Conservation (phyloP, 2,888 invertebrate genomes). For the Temnothorax ravouxi region DNA sequence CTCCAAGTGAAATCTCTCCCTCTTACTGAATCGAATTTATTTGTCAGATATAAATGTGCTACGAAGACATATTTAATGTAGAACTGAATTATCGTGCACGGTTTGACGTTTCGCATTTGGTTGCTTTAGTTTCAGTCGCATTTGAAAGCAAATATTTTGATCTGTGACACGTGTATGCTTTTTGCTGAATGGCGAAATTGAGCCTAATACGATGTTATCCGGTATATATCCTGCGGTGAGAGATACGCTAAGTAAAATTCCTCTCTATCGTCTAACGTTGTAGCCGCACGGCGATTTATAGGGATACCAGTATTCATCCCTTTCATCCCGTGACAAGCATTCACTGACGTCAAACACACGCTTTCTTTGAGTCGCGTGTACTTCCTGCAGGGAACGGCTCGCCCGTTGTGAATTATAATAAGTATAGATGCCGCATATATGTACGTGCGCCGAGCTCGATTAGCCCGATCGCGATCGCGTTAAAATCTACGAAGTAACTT, state of each 20-base stretch:
- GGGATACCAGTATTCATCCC: conserved; percentile 54
- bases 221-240: background rate
- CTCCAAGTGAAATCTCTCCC: conserved; percentile 2
- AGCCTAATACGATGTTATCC: conserved; percentile 18
- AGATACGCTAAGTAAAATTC: conserved; percentile 17
- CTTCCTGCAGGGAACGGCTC: conserved; percentile 55
- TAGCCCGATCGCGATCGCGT: conserved; percentile 22
- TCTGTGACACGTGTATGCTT: background rate
- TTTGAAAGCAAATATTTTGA: conserved; percentile 1
- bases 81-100: background rate
- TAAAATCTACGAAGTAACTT: background rate
- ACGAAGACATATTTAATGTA: background rate
- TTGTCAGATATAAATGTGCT: background rate
- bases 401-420: conserved; percentile 52
- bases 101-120: background rate
- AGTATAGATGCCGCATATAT: background rate
- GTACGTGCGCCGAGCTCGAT: background rate
- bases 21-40: background rate
- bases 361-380: conserved; percentile 50
- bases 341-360: conserved; percentile 41
- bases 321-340: conserved; percentile 48
- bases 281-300: conserved; percentile 46
- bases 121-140: background rate
- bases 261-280: conserved; percentile 28
- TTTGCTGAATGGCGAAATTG: conserved; percentile 6